Evolutionary conservation across 1,140 invertebrate species (phyloP).

Genomic region (Diabrotica undecimpunctata): DNA sequence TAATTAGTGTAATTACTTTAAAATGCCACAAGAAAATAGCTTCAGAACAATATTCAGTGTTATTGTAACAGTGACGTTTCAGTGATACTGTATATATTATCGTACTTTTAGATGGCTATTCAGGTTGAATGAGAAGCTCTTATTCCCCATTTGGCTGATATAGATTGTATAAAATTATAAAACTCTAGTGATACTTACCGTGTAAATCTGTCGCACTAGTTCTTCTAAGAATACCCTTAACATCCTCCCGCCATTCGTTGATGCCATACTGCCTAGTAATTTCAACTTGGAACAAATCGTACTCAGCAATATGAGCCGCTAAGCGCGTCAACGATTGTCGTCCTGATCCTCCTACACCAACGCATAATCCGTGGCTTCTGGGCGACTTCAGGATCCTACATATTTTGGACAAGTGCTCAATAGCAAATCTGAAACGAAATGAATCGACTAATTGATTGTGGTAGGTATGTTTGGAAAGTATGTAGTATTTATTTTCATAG

Average conservation of each 20-base stretch:
- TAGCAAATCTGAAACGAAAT: constrained; percentile 67
- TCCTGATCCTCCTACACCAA: constrained; percentile 90
- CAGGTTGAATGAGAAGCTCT: too few relatives aligned
- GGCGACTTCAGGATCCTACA: constrained; percentile 89
- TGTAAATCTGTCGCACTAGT: constrained; percentile 80
- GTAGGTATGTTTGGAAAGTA: neutral
- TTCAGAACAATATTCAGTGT: too few relatives aligned
- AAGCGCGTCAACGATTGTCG: constrained; percentile 85
- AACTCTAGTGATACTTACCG: constrained; percentile 47
- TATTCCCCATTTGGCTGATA: too few relatives aligned
- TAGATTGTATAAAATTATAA: too few relatives aligned
- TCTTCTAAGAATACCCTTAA: constrained; percentile 76
- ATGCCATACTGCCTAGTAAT: constrained; percentile 82
- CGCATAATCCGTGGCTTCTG: constrained; percentile 76
- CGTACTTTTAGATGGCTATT: too few relatives aligned
- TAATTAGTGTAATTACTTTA: too few relatives aligned
- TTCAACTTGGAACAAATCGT: constrained; percentile 89
- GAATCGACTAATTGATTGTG: neutral
- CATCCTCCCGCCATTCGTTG: constrained; percentile 86
- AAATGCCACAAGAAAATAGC: too few relatives aligned
- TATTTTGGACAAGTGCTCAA: constrained; percentile 91
- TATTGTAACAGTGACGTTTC: too few relatives aligned
- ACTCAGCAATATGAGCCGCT: constrained; percentile 89
- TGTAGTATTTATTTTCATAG: too few relatives aligned
- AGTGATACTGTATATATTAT: too few relatives aligned